These are phyloP conservation scores for Geococcyx californianus DNA, from an alignment of 2,113 vertebrate genomes.

Conservation along the genomic window DNA sequence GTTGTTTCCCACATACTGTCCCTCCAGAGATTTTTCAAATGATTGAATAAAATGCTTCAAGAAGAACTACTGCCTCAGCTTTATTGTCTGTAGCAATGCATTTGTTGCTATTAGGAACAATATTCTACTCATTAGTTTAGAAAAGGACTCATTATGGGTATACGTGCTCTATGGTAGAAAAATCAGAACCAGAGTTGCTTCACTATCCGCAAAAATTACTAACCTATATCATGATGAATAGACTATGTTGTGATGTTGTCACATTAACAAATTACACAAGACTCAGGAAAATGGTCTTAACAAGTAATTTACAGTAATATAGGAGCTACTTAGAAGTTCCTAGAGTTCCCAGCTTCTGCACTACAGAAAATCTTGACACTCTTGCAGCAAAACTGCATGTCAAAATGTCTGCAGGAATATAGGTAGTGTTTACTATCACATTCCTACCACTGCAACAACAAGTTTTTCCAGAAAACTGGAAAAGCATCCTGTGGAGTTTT, in stretches of 20 bases:
- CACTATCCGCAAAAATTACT: not conserved
- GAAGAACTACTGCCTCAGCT: not conserved
- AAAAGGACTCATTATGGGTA: not conserved
- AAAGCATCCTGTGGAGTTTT: not conserved
- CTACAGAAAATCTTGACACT: not conserved
- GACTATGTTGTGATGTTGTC: not conserved
- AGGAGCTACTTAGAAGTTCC: not conserved
- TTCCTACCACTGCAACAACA: not conserved
- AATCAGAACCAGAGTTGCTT: not conserved
- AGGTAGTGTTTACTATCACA: not conserved
- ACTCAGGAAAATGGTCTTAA: not conserved
- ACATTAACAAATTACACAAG: not conserved
- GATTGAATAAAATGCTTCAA: not conserved
- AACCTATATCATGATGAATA: not conserved
- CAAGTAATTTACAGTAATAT: not conserved
- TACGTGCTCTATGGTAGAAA: not conserved
- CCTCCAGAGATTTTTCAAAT: not conserved
- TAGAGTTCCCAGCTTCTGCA: not conserved
- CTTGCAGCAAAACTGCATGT: not conserved
- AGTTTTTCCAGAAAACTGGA: not conserved
- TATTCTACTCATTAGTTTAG: not conserved
- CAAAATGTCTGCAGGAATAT: not conserved
- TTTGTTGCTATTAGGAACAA: not conserved
- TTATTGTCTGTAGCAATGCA: not conserved
- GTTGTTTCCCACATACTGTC: rapidly evolving